A percentile compares a stretch with the other conserved stretches of the same genome.
Conservation (phyloP, 1,140 invertebrate genomes). For the Aphis craccivora region DNA sequence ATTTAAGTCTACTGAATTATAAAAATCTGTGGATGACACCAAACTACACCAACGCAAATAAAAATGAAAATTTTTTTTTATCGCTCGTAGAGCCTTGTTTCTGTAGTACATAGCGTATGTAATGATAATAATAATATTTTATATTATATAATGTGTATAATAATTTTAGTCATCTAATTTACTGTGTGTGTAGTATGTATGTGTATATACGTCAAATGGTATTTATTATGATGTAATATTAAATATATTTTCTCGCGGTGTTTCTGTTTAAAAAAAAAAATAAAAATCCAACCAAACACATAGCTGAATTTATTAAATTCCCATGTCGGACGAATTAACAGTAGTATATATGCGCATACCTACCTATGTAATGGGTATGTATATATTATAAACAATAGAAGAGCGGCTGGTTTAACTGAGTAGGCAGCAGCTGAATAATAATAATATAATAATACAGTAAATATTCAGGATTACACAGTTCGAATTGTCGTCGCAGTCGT, state of each 20-base stretch:
- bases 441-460: background rate
- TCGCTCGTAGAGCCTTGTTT: too few relatives aligned
- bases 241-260: background rate
- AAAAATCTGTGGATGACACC: background rate
- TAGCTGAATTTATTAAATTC: conserved; percentile 22
- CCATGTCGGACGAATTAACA: background rate
- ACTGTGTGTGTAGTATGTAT: too few relatives aligned
- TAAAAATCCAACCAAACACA: background rate
- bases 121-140: too few relatives aligned
- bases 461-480: background rate
- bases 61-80: background rate
- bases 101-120: too few relatives aligned
- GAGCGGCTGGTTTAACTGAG: background rate
- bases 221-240: background rate
- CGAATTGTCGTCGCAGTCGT: background rate
- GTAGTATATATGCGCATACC: background rate
- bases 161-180: background rate
- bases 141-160: background rate
- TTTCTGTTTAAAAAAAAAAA: background rate
- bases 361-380: background rate
- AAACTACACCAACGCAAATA: background rate
- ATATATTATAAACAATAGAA: background rate
- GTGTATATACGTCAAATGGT: background rate
- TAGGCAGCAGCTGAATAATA: background rate
- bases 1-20: background rate